These are phyloP conservation scores for Danionella cerebrum DNA, from an alignment of 2,113 vertebrate species.

Conservation along the genomic window DNA sequence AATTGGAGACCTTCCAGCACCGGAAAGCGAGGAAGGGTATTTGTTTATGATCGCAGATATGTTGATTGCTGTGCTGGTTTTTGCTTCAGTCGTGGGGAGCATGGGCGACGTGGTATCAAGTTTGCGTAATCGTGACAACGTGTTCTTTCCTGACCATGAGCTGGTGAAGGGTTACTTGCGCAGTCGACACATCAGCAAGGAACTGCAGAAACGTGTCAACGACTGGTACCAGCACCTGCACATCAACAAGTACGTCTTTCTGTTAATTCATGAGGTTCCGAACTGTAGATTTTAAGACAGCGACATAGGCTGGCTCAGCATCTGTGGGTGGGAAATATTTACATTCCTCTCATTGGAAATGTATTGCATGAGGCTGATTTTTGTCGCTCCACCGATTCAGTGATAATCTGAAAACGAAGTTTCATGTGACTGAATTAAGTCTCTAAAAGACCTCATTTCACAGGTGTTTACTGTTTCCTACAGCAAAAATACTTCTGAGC, in stretches of 20 bases:
- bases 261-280: not conserved
- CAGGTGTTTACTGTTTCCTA: too few relatives aligned
- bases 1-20: constrained; percentile 72
- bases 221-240: constrained; percentile 85
- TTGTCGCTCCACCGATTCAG: too few relatives aligned
- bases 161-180: constrained; percentile 76
- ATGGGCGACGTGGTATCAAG: constrained; percentile 75
- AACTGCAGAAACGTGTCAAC: constrained; percentile 64
- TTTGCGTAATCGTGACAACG: constrained; percentile 64
- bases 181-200: constrained; percentile 50
- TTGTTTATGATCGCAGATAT: constrained; percentile 80
- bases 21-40: constrained; percentile 69
- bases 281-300: not conserved
- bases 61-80: constrained; percentile 83
- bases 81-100: constrained; percentile 83
- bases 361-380: too few relatives aligned
- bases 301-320: too few relatives aligned
- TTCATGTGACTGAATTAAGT: too few relatives aligned
- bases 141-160: constrained; percentile 77
- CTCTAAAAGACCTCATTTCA: too few relatives aligned
- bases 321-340: too few relatives aligned
- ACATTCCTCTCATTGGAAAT: too few relatives aligned
- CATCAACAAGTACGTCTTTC: constrained; percentile 59
- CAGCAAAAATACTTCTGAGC: too few relatives aligned
- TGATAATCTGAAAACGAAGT: too few relatives aligned